Evolutionary conservation across 2,797 vertebrate species (phyloP), one percentile per base, ranked within the genome.

Genomic region (Dendrocincla fuliginosa): DNA sequence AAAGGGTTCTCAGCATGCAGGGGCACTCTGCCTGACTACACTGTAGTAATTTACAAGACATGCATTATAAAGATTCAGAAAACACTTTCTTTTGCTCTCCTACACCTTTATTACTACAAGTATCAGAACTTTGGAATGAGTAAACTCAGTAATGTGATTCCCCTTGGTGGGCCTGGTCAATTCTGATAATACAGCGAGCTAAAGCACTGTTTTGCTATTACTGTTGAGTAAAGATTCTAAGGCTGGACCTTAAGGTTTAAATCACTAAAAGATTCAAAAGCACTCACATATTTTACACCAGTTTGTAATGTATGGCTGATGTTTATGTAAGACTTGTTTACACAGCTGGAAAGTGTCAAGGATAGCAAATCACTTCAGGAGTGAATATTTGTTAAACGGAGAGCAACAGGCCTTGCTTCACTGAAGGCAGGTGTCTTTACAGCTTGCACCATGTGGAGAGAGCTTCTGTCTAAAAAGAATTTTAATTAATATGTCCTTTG

Each of bases 1-100:
- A 56, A 59, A 57, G 30, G 42, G 4, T 8, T 77, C 23, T 39
- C 30, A 63, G 24, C 0, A 0, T 56, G 41, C 3, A 4, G 41
- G 20, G 39, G 22, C 22, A 20, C 5, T 25, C 41, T 65, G 11
- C 18, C 17, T n/a, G 42, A 11, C 12, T 71, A 28, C 11, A 22
- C 10, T 68, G 28, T 3, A 49, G 32, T 25, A 5, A 33, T 87
- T 75, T 71, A 28, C 30, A 27, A 55, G 22, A 59, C 24, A 30
- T 6, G 3, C 19, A 14, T 53, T 50, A 28, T 4, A 75, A 92
- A 69, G 42, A 39, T 47, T 42, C 19, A 63, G 47, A 22, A 88
- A 69, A 73, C 39, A 10, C 12, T 56, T 50, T 61, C 42, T 53
- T 69, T 76, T 49, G 2, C 4, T 70, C 10, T n/a, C 20, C 24